A percentile compares a stretch with the other conserved stretches of the same genome.
Evolutionary conservation across 2,888 invertebrate species (phyloP).

Genomic region (Dascillus cervinus): DNA sequence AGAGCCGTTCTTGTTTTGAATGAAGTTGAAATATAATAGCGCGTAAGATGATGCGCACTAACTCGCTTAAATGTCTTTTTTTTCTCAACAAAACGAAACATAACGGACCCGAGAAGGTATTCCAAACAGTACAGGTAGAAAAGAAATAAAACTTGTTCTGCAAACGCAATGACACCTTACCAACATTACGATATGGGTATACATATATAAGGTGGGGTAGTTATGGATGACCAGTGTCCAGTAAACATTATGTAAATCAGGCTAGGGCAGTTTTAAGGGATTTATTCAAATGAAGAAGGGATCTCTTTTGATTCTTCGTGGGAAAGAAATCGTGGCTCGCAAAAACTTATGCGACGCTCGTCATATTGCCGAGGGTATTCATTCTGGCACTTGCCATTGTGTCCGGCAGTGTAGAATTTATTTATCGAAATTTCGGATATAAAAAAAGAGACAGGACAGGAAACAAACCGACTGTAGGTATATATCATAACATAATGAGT

Average conservation of each 20-base stretch:
- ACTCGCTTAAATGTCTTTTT: too few relatives aligned
- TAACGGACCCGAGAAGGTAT: not conserved
- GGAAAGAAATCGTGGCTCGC: conserved; percentile 22
- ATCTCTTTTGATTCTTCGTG: conserved; percentile 25
- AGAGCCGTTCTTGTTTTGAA: too few relatives aligned
- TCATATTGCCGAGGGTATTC: conserved; percentile 2
- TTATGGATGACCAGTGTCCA: conserved; percentile 6
- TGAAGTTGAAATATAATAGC: too few relatives aligned
- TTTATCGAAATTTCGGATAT: too few relatives aligned
- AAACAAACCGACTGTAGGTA: too few relatives aligned
- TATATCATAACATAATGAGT: too few relatives aligned
- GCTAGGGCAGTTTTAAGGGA: conserved; percentile 29
- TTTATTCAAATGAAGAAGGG: conserved; percentile 31
- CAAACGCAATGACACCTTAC: conserved; percentile 18
- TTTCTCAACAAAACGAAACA: not conserved
- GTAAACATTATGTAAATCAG: conserved; percentile 28
- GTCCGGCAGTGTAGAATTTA: too few relatives aligned
- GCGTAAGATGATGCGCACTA: too few relatives aligned
- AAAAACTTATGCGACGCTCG: conserved; percentile 7
- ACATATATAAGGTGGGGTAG: conserved; percentile 11
- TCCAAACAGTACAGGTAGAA: conserved; percentile 8
- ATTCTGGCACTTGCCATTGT: too few relatives aligned
- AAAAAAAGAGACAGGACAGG: too few relatives aligned
- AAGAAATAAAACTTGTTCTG: conserved; percentile 15
- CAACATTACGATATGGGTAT: too few relatives aligned